A percentile compares a stretch with the other conserved stretches of the same genome.
phyloP scores from a whole-genome alignment of 2,113 vertebrate genomes.

The Chrysochloris asiatica region DNA sequence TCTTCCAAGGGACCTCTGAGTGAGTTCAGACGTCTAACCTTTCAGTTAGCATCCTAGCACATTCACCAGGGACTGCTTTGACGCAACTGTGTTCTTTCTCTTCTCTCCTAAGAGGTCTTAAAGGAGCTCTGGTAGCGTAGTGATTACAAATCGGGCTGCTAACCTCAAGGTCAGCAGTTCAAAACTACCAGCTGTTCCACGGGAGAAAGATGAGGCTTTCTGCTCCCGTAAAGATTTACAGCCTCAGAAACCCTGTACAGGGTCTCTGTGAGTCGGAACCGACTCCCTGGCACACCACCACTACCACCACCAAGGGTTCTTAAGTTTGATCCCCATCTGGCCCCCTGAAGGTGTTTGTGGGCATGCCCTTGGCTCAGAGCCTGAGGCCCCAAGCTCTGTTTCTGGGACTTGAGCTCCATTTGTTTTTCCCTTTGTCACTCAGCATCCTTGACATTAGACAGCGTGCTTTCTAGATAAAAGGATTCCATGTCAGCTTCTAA shows the following conservation, averaged over 20 bases:
- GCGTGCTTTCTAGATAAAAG: constrained; percentile 29
- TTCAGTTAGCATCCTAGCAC: neutral
- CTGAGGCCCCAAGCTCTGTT: neutral
- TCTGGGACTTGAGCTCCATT: neutral
- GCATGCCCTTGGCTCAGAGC: neutral
- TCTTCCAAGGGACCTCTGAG: neutral
- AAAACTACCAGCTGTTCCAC: no score
- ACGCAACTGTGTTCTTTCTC: neutral
- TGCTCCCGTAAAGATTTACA: no score
- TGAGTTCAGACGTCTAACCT: neutral
- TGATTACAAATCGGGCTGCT: no score
- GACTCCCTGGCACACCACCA: no score
- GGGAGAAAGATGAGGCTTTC: no score
- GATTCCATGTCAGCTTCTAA: constrained; percentile 28
- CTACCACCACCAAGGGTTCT: neutral
- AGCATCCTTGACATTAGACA: neutral
- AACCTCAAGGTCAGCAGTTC: no score
- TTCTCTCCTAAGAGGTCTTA: no score
- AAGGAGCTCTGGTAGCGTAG: no score
- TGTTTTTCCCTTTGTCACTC: constrained; percentile 17
- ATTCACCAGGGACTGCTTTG: neutral
- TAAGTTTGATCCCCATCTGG: neutral
- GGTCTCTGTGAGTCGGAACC: no score
- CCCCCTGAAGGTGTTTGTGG: neutral
- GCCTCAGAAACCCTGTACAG: no score